Conservation (phyloP, 2,888 invertebrate species). For the Meteorus cinctellus region DNA sequence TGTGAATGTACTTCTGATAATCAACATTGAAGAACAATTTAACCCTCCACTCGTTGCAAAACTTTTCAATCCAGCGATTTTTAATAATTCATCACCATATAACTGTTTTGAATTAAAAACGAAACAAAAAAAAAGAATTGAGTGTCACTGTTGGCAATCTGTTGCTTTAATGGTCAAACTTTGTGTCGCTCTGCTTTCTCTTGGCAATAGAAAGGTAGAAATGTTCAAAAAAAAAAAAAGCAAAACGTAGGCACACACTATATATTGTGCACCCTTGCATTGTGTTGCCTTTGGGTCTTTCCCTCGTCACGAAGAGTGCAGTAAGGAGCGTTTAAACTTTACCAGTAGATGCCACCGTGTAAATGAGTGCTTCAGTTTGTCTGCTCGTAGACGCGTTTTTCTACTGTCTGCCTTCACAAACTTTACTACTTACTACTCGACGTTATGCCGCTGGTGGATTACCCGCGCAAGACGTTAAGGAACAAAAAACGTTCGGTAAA, state of each 20-base stretch:
- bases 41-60: background rate
- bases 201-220: slow-evolving; percentile 50
- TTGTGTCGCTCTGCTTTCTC: slow-evolving; percentile 48
- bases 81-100: background rate
- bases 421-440: slow-evolving; percentile 53
- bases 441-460: slow-evolving; percentile 47
- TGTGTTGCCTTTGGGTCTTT: slow-evolving; percentile 42
- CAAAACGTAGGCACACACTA: slow-evolving; percentile 22
- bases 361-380: slow-evolving; percentile 56
- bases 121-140: slow-evolving; percentile 43
- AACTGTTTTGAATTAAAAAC: slow-evolving; percentile 21
- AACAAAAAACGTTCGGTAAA: slow-evolving; percentile 45
- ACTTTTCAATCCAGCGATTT: background rate
- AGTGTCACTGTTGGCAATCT: slow-evolving; percentile 49
- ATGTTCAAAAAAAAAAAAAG: slow-evolving; percentile 34
- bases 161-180: slow-evolving; percentile 54
- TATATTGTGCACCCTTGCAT: slow-evolving; percentile 42
- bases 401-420: slow-evolving; percentile 53
- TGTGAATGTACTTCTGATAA: background rate
- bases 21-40: background rate
- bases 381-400: slow-evolving; percentile 56
- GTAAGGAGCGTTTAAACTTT: slow-evolving; percentile 50
- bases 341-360: slow-evolving; percentile 50
- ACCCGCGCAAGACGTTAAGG: slow-evolving; percentile 48
- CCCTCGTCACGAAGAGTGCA: slow-evolving; percentile 4